These are phyloP conservation scores for Drosophila parvula DNA, from an alignment of 1,140 invertebrate species.

Conservation along the genomic window DNA sequence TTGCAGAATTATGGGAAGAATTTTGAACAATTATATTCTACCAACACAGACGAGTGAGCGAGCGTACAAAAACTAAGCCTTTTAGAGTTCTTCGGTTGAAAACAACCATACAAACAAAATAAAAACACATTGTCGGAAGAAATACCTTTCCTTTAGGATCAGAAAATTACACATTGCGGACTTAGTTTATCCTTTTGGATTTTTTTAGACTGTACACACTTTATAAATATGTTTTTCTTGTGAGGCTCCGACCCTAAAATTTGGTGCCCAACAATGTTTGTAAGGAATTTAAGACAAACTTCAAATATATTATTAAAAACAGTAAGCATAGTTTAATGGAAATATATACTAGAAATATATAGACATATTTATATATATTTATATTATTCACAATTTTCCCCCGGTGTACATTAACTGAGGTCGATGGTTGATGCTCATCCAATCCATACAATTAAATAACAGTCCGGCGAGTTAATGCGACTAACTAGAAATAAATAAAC, in stretches of 20 bases:
- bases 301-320: too few relatives aligned
- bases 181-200: background rate
- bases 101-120: background rate
- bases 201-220: too few relatives aligned
- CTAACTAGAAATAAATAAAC: conserved; percentile 82
- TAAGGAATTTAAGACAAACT: too few relatives aligned
- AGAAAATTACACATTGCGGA: too few relatives aligned
- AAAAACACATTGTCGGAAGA: background rate
- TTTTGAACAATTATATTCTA: too few relatives aligned
- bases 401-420: conserved; percentile 28
- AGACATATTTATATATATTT: too few relatives aligned
- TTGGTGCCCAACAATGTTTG: background rate
- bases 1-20: too few relatives aligned
- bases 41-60: too few relatives aligned
- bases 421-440: conserved; percentile 48
- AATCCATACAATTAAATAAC: conserved; percentile 75
- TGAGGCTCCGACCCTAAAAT: too few relatives aligned
- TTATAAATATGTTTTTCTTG: too few relatives aligned
- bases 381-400: background rate
- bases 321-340: background rate
- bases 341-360: too few relatives aligned
- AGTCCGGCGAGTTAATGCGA: conserved; percentile 67
- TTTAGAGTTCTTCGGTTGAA: background rate
- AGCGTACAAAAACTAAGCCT: too few relatives aligned
- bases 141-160: background rate